Evolutionary conservation across 1,140 invertebrate genomes (phyloP), one percentile per base, ranked within the genome.

Genomic region (Gryllus bimaculatus): DNA sequence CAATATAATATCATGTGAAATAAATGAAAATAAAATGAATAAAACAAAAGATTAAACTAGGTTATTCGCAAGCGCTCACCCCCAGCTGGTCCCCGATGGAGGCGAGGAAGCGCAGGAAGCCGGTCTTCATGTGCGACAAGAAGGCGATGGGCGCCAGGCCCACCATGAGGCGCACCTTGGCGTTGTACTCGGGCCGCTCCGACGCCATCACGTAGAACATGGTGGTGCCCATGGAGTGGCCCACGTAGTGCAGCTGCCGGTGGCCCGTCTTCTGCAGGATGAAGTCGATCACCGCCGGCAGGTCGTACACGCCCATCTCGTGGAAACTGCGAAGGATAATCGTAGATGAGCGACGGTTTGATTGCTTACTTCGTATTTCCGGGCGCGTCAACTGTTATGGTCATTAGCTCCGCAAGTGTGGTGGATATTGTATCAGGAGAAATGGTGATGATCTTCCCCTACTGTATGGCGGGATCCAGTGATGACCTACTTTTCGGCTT

Each of bases 61-160:
- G 18, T 13, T 66, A 7, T 3, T 66, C 10, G 54, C 10, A 54
- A 54, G 54, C 7, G 18, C 76, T 77, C 39, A 77, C 76, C 76
- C 39, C 47, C 18, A 26, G 39, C 10, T 47, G 0, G 8, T 77
- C 8, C 48, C 78, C 20, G 48, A 21, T n/a, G 8, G n/a, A 20
- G 8, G 66, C 7, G n/a, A 78, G 39, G 47, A 8, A 73, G 8
- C 48, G 8, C 12, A 73, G 8, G 12, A 78, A 21, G 18, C 87
- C 86, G 48, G 84, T 86, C 76, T 84, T 85, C 7, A 88, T 86
- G 80, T 89, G 79, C 6, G 81, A 81, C 0, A 89, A 81, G 76
- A 82, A 86, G 7, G 86, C 85, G 0, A 89, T 86, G 20, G 89
- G 90, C 8, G 85, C 89, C 75, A 90, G 82, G 79, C 74, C 80